Percentiles rank a stretch among this genome's conserved stretches.
These are phyloP conservation scores for Hycleus phaleratus DNA, from an alignment of 1,140 invertebrate species.

Conservation along the genomic window DNA sequence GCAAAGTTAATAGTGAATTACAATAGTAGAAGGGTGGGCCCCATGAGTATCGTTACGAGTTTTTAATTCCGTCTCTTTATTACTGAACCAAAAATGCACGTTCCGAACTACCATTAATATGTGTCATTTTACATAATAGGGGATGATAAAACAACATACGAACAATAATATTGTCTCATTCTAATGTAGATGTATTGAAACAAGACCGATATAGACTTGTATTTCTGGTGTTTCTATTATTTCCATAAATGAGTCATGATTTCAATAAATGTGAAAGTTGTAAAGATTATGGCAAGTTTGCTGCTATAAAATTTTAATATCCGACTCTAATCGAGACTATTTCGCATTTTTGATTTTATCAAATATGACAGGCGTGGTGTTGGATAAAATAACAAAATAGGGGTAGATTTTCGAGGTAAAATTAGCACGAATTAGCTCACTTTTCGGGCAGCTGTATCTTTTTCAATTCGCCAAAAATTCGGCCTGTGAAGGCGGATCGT, in stretches of 20 bases:
- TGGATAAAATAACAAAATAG: no score
- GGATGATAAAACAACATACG: not conserved
- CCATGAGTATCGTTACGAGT: conserved; percentile 27
- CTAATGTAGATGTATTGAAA: no score
- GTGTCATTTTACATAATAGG: conserved; percentile 14
- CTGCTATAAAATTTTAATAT: no score
- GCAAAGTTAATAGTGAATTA: conserved; percentile 29
- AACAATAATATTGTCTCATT: no score
- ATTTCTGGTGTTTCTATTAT: conserved; percentile 15
- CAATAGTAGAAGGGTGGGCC: conserved; percentile 3
- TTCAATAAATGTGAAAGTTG: conserved; percentile 26
- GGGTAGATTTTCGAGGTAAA: no score
- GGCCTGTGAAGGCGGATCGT: no score
- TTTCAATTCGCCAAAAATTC: no score
- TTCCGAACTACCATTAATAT: conserved; percentile 25
- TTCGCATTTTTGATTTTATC: no score
- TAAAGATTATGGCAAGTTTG: conserved; percentile 25
- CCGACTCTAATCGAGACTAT: no score
- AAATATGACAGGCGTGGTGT: no score
- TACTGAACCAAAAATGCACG: conserved; percentile 21
- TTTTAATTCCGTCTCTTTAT: conserved; percentile 29
- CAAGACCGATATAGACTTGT: not conserved
- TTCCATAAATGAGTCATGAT: conserved; percentile 29
- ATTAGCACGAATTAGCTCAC: no score
- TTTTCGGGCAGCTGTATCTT: no score